phyloP scores from a whole-genome alignment of 2,113 vertebrate species.

The Podiceps cristatus region DNA sequence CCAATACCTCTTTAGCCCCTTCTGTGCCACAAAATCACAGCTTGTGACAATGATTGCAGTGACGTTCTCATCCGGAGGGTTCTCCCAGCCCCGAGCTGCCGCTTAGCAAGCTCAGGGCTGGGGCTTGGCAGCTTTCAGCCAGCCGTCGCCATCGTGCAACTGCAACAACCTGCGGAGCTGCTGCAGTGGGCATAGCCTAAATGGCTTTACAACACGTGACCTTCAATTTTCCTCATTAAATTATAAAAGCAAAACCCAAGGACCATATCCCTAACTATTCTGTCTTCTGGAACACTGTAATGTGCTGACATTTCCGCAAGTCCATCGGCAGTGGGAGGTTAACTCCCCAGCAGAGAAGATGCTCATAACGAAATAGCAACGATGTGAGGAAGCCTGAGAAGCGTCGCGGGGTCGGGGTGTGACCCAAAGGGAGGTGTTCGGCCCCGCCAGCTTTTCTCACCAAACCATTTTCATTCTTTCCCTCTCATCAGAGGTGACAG shows the following conservation, averaged over 20 bases:
- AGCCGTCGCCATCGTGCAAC: not conserved
- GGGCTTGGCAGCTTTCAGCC: not conserved
- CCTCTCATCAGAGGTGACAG: not conserved
- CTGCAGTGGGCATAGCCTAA: not conserved
- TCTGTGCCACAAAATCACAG: not conserved
- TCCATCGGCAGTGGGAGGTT: accelerated
- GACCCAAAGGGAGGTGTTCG: not conserved
- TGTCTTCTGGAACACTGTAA: not conserved
- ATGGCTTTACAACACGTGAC: not conserved
- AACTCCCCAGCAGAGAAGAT: not conserved
- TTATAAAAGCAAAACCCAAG: not conserved
- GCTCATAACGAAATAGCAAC: not conserved
- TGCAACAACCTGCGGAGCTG: not conserved
- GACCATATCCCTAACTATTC: not conserved
- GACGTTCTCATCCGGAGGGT: not conserved
- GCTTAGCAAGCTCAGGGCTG: not conserved
- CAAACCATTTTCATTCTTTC: not conserved
- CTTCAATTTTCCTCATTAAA: not conserved
- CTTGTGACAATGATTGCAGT: not conserved
- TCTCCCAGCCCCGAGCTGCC: not conserved
- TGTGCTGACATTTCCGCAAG: not conserved
- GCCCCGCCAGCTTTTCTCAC: not conserved
- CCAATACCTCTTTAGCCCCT: not conserved
- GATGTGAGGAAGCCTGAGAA: not conserved
- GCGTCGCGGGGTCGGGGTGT: accelerated